phyloP scores from a whole-genome alignment of 1,140 invertebrate genomes.

The Cydia splendana region DNA sequence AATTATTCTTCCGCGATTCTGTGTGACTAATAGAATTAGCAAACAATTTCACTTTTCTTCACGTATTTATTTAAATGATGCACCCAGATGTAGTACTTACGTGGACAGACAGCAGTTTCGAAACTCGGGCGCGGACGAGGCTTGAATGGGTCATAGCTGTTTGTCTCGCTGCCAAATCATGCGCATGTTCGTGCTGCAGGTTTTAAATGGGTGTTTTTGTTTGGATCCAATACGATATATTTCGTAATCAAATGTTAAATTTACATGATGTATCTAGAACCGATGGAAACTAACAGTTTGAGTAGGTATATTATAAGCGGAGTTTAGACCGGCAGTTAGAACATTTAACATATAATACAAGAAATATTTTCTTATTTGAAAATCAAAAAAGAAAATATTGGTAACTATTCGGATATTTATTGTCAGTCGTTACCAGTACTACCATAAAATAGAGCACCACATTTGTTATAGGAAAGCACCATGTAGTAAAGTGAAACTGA shows the following conservation, averaged over 20 bases:
- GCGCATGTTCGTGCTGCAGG: constrained; percentile 24
- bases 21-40: not conserved
- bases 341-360: no score
- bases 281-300: no score
- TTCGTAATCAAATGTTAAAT: constrained; percentile 28
- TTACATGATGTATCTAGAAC: no score
- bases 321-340: no score
- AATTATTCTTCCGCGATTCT: not conserved
- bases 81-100: constrained; percentile 38
- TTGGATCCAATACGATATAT: constrained; percentile 11
- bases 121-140: constrained; percentile 54
- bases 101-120: constrained; percentile 48
- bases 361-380: no score
- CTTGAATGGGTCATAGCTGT: constrained; percentile 46
- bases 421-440: no score
- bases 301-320: no score
- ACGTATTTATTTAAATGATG: constrained; percentile 55
- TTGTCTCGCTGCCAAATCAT: constrained; percentile 41
- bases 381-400: no score
- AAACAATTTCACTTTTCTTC: constrained; percentile 48
- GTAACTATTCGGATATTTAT: no score
- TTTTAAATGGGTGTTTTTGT: not conserved
- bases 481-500: no score
- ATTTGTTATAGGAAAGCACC: no score
- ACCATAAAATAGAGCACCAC: no score